These are phyloP conservation scores for Stratiomys singularior DNA, from an alignment of 2,888 invertebrate genomes.

Conservation along the genomic window DNA sequence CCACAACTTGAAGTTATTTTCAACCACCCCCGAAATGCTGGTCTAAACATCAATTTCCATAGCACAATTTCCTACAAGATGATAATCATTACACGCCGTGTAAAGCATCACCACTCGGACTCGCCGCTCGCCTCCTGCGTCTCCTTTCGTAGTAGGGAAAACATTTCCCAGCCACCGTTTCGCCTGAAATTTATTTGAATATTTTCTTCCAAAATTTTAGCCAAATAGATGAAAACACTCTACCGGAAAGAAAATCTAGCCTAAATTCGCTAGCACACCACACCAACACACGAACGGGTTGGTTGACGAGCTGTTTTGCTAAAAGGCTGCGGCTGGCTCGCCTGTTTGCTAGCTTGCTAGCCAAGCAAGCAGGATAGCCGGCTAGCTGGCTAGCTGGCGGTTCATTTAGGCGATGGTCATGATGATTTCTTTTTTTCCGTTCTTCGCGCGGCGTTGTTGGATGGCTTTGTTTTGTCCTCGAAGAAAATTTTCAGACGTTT, in stretches of 20 bases:
- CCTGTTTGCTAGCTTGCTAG: too few relatives aligned
- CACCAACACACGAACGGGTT: too few relatives aligned
- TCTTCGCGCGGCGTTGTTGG: constrained; percentile 10
- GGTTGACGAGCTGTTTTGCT: too few relatives aligned
- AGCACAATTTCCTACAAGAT: neutral
- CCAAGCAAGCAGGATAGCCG: neutral
- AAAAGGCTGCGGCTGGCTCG: too few relatives aligned
- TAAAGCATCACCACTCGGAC: neutral
- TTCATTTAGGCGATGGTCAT: constrained; percentile 27
- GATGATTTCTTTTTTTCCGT: constrained; percentile 1
- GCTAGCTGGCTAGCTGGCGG: neutral
- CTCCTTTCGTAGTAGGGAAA: neutral
- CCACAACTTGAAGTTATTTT: neutral
- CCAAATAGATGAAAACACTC: neutral
- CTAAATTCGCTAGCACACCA: neutral
- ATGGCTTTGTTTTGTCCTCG: constrained; percentile 43
- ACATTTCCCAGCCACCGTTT: neutral
- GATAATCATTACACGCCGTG: neutral
- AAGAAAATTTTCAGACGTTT: constrained; percentile 45
- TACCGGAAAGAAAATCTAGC: constrained; percentile 17
- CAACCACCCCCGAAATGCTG: too few relatives aligned
- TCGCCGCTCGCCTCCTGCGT: neutral
- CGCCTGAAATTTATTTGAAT: neutral
- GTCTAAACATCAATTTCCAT: neutral
- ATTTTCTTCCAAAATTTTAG: constrained; percentile 16